These are phyloP conservation scores for Cirrhinus mrigala DNA, from an alignment of 2,797 vertebrate species.

Conservation along the genomic window DNA sequence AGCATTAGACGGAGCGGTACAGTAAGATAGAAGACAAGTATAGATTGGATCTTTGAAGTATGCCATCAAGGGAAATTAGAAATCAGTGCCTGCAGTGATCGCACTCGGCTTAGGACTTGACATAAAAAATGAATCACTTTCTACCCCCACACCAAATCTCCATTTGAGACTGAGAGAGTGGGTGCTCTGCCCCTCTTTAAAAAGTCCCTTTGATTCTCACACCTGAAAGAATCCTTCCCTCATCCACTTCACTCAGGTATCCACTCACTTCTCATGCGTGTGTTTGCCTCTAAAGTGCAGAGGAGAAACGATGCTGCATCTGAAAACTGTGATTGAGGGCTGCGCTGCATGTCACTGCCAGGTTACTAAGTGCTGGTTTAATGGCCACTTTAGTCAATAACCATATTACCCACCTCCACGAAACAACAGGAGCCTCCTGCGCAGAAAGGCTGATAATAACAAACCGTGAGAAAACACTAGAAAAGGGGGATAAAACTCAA, in stretches of 20 bases:
- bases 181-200: constrained; percentile 37
- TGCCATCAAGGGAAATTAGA: constrained; percentile 50
- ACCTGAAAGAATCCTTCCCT: constrained; percentile 62
- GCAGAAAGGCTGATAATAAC: constrained; percentile 25
- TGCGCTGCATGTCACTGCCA: constrained; percentile 33
- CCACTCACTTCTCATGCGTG: constrained; percentile 20
- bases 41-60: constrained; percentile 60
- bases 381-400: constrained; percentile 53
- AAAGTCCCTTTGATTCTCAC: constrained; percentile 43
- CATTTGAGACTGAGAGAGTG: constrained; percentile 46
- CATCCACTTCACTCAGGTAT: constrained; percentile 25
- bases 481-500: constrained; percentile 33
- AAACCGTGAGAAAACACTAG: constrained; percentile 27
- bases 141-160: constrained; percentile 44
- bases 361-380: constrained; percentile 55
- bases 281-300: constrained; percentile 28
- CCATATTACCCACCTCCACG: constrained; percentile 31
- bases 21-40: constrained; percentile 53
- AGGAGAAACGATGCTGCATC: constrained; percentile 15
- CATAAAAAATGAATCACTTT: constrained; percentile 44
- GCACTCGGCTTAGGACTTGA: constrained; percentile 37
- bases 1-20: constrained; percentile 49
- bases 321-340: constrained; percentile 35
- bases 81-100: constrained; percentile 36
- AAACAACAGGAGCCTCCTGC: constrained; percentile 32